Conservation (phyloP, 1,140 invertebrate genomes). For the Bombus soroeensis region DNA sequence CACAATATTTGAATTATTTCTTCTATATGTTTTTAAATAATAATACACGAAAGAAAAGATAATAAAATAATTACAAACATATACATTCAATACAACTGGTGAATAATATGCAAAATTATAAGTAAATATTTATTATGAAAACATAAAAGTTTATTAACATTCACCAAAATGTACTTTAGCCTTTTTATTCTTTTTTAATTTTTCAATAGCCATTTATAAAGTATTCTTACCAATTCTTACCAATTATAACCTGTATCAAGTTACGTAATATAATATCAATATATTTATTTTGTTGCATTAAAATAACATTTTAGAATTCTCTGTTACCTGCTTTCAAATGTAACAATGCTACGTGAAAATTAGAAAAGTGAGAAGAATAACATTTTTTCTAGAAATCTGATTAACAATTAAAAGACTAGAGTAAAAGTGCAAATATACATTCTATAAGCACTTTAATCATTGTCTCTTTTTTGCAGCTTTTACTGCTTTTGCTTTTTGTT, state of each 20-base stretch:
- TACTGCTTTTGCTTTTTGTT: constrained; percentile 84
- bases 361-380: background rate
- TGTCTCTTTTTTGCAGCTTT: constrained; percentile 88
- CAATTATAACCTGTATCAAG: background rate
- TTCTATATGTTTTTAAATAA: background rate
- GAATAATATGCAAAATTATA: background rate
- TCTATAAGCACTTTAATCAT: constrained; percentile 44
- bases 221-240: background rate
- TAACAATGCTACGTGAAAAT: background rate
- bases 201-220: background rate
- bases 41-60: background rate
- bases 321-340: background rate
- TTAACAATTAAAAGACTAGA: constrained; percentile 53
- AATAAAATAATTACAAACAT: background rate
- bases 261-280: background rate
- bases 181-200: background rate
- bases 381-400: background rate
- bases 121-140: background rate
- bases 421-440: constrained; percentile 47
- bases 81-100: background rate
- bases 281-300: background rate
- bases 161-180: constrained; percentile 1
- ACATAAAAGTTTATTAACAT: background rate
- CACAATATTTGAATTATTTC: background rate
- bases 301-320: background rate